These are phyloP conservation scores for Podocnemis expansa DNA, from an alignment of 2,113 vertebrate genomes.

Conservation along the genomic window DNA sequence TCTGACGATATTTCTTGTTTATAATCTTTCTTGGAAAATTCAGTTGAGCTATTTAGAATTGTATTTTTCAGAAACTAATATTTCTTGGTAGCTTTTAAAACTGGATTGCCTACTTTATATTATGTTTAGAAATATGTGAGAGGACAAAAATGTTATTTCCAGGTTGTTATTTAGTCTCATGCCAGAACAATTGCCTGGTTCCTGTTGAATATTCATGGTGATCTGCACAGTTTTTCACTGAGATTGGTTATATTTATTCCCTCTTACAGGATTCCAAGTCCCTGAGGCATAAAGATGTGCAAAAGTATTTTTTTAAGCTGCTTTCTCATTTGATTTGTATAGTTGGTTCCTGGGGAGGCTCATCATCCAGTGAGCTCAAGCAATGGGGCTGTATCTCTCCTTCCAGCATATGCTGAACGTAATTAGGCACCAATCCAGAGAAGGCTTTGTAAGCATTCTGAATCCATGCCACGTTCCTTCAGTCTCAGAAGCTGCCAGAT, in stretches of 20 bases:
- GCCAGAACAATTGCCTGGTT: neutral
- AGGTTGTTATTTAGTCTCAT: conserved; percentile 1
- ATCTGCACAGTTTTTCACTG: neutral
- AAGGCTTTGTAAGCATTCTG: conserved; percentile 69
- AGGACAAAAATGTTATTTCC: neutral
- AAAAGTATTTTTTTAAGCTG: neutral
- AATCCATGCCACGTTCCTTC: conserved; percentile 56
- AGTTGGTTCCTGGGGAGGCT: neutral
- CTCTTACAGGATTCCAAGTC: neutral
- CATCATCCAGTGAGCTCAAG: conserved; percentile 34
- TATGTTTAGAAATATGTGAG: neutral
- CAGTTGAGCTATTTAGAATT: conserved; percentile 44
- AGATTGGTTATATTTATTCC: neutral
- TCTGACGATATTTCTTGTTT: conserved; percentile 62
- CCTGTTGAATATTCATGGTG: neutral
- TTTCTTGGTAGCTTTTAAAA: conserved; percentile 10
- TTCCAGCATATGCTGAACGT: conserved; percentile 64
- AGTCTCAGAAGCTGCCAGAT: conserved; percentile 56
- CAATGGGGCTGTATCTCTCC: conserved; percentile 37
- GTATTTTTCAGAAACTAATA: neutral
- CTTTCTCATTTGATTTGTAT: neutral
- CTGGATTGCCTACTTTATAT: neutral
- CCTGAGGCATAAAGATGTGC: neutral
- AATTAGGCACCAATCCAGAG: conserved; percentile 68
- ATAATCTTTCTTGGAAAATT: conserved; percentile 54